Conservation (phyloP, 2,888 invertebrate genomes). For the Pelosia muscerda region DNA sequence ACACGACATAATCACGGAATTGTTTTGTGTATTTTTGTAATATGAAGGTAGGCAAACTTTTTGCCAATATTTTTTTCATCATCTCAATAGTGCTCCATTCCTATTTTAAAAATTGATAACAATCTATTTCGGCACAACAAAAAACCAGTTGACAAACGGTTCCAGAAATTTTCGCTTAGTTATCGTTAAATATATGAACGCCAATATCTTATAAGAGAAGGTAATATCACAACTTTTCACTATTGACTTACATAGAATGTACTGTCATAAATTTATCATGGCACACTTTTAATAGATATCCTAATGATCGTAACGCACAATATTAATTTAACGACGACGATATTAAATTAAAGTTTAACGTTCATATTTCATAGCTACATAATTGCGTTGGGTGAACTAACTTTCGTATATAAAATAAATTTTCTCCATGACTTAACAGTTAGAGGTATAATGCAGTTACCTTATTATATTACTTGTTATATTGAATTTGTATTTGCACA, state of each 20-base stretch:
- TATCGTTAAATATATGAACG: neutral
- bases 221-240: neutral
- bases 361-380: neutral
- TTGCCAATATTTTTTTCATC: neutral
- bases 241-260: neutral
- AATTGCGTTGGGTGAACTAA: neutral
- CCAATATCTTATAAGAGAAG: neutral
- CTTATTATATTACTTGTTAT: no score
- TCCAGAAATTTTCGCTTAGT: neutral
- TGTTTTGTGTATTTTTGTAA: no score
- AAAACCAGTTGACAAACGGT: neutral
- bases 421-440: neutral
- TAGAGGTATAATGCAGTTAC: no score
- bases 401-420: neutral
- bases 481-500: neutral
- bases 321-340: conserved; percentile 3
- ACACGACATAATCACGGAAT: no score
- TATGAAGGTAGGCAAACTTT: no score
- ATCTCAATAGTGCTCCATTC: neutral
- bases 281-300: neutral
- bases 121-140: neutral
- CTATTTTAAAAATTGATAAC: no score
- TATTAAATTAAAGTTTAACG: conserved; percentile 1
- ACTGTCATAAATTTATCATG: neutral
- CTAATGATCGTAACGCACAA: neutral